Evolutionary conservation across 1,140 invertebrate species (phyloP), one percentile per base, ranked within the genome.

Genomic region (Nymphalis io): DNA sequence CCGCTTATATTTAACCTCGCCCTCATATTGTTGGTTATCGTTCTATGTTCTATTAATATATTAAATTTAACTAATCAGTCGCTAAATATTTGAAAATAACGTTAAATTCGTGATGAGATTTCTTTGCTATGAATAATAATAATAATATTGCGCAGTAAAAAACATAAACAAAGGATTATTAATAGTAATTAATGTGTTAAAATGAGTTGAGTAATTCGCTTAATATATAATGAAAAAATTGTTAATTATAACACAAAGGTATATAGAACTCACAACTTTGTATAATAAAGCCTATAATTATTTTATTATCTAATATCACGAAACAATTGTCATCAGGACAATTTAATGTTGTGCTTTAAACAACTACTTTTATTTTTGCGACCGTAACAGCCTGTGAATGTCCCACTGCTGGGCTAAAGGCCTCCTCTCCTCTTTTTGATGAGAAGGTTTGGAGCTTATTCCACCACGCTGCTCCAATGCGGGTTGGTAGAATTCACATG

Each of bases 1-100:
- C 57, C 33, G 57, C 33, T 40, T 11, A 40, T 21, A 51, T 64
- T 48, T 64, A 38, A 38, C 48, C 61, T 64, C 39, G 61, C 61
- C 61, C 42, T 38, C 38, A 23, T 51, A 38, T 53, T 64, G 48
- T 51, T 57, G 20, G 18, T 23, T 13, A 38, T 11, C 21, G 42
- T 42, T 55, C 18, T 57, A 64, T 57, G 10, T 33, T 33, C 27
- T 57, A 42, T 6, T 23, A 18, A 42, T 6, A 53, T n/a, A 55
- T 55, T 40, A 38, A 57, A 64, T 18, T 64, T 53, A 13, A 21
- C 13, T 39, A 55, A 55, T 64, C 40, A 18, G 5, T 42, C 23
- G 13, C 20, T 42, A 16, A 6, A 20, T 16, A 20, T 51, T 51
- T 12, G 46, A 48, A 51, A 18, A 6, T 21, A 46, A 16, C 15